phyloP scores from a whole-genome alignment of 2,797 vertebrate species.

The Halcyon chelicuti region DNA sequence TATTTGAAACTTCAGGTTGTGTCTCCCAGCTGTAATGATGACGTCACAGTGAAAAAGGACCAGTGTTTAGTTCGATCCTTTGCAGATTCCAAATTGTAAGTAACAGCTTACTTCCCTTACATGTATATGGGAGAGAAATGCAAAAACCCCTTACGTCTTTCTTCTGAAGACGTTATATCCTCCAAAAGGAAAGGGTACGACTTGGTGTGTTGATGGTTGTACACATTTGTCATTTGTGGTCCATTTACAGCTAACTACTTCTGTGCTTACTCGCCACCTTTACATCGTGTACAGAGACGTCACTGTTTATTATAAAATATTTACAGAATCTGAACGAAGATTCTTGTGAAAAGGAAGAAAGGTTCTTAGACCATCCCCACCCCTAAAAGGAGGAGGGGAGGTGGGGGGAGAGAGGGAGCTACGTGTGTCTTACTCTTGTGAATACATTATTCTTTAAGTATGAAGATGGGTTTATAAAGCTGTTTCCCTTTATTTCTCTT shows the following conservation, averaged over 20 bases:
- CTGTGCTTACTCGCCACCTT: neutral
- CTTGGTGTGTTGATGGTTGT: neutral
- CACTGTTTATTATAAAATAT: too few species aligned
- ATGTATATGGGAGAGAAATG: neutral
- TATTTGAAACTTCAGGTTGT: slow-evolving; percentile 84
- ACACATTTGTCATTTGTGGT: neutral
- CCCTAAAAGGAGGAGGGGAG: neutral
- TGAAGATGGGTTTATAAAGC: neutral
- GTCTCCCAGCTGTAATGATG: slow-evolving; percentile 95
- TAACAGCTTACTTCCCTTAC: slow-evolving; percentile 25
- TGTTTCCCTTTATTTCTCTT: neutral
- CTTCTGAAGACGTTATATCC: neutral
- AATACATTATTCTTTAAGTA: neutral
- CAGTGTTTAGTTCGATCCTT: slow-evolving; percentile 96
- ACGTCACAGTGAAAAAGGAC: slow-evolving; percentile 94
- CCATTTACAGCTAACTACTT: neutral
- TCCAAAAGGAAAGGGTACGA: neutral
- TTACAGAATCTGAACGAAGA: neutral
- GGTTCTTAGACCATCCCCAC: neutral
- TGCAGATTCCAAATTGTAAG: slow-evolving; percentile 96
- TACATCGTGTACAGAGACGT: neutral
- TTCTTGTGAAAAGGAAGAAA: neutral
- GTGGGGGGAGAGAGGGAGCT: neutral
- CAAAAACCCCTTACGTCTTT: neutral
- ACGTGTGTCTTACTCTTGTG: neutral